Evolutionary conservation across 2,113 vertebrate genomes (phyloP).

Genomic region (Hippolais icterina): DNA sequence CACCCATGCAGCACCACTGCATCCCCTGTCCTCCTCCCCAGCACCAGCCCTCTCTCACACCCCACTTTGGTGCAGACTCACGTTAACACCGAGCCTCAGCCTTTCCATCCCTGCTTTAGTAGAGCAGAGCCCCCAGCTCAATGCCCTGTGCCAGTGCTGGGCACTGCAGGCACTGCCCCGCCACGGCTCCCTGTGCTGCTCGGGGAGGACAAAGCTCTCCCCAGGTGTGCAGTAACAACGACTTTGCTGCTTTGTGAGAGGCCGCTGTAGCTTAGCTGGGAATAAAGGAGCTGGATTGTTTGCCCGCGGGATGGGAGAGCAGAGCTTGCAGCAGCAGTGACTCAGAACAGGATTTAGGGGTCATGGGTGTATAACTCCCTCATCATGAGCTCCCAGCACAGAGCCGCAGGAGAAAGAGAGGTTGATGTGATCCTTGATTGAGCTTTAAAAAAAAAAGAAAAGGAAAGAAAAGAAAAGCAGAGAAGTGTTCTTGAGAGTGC

Average conservation of each 20-base stretch:
- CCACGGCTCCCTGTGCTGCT: background rate
- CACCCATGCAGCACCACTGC: background rate
- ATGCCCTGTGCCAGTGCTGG: background rate
- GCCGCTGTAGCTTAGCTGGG: background rate
- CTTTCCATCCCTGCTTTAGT: background rate
- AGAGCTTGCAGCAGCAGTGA: conserved; percentile 16
- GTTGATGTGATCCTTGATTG: conserved; percentile 39
- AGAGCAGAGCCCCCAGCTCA: background rate
- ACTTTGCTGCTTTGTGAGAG: background rate
- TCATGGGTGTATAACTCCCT: conserved; percentile 41
- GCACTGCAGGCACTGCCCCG: background rate
- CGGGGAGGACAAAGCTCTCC: background rate
- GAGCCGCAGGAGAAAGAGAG: background rate
- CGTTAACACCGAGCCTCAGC: background rate
- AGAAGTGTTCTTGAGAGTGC: background rate
- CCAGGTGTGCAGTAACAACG: background rate
- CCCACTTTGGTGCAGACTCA: background rate
- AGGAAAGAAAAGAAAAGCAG: background rate
- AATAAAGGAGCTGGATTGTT: conserved; percentile 20
- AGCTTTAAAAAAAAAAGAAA: background rate
- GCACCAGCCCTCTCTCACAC: background rate
- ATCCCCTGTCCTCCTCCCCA: background rate
- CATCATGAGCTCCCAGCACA: conserved; percentile 23
- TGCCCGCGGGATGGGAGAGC: conserved; percentile 35
- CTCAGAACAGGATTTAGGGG: conserved; percentile 53